Evolutionary conservation across 2,113 vertebrate genomes (phyloP).

Genomic region (Sorex araneus): DNA sequence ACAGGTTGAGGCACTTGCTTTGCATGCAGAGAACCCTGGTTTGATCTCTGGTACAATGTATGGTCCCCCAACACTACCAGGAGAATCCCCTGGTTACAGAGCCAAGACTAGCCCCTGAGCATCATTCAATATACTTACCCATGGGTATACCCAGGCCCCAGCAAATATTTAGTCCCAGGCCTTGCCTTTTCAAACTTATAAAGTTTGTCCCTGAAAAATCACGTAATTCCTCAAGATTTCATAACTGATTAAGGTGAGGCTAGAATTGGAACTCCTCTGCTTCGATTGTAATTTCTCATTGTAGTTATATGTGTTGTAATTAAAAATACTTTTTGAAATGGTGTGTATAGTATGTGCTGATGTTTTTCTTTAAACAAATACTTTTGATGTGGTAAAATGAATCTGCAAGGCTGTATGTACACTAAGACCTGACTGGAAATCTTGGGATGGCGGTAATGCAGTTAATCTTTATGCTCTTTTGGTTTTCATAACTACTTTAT

Average conservation of each 20-base stretch:
- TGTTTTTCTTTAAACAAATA: slow-evolving; percentile 45
- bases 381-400: neutral
- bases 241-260: neutral
- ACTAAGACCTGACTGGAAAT: neutral
- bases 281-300: slow-evolving; percentile 61
- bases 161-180: neutral
- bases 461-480: neutral
- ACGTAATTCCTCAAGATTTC: neutral
- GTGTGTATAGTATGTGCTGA: neutral
- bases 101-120: too few species aligned
- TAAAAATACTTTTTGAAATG: slow-evolving; percentile 44
- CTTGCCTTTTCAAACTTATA: slow-evolving; percentile 27
- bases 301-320: slow-evolving; percentile 50
- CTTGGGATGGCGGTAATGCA: neutral
- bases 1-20: too few species aligned
- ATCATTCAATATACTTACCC: too few species aligned
- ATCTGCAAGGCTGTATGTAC: neutral
- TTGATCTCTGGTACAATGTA: too few species aligned
- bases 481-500: neutral
- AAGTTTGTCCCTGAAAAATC: slow-evolving; percentile 26
- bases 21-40: too few species aligned
- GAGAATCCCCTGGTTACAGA: too few species aligned
- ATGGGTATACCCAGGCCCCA: too few species aligned
- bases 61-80: too few species aligned
- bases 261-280: neutral